Percentiles rank a stretch among this genome's conserved stretches.
Evolutionary conservation across 2,113 vertebrate genomes (phyloP).

Genomic region (Hystrix cristata): DNA sequence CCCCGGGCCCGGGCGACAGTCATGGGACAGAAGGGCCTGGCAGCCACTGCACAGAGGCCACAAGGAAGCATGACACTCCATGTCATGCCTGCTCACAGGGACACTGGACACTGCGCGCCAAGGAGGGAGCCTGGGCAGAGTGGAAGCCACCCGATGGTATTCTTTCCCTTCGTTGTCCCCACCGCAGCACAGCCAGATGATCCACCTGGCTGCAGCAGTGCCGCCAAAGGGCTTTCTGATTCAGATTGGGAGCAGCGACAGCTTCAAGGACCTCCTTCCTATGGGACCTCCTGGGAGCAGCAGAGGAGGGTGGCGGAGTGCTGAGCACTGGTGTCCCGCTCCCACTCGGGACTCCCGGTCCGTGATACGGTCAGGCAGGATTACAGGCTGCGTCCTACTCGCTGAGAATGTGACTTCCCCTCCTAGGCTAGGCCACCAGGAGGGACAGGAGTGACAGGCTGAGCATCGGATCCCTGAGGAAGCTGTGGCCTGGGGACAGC

Average conservation of each 20-base stretch:
- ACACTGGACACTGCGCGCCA: neutral
- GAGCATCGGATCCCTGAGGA: neutral
- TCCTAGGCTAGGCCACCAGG: neutral
- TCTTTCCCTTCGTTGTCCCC: neutral
- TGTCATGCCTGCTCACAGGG: neutral
- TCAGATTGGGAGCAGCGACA: too few species aligned
- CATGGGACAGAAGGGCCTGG: neutral
- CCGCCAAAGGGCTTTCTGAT: too few species aligned
- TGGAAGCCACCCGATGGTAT: too few species aligned
- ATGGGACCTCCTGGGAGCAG: too few species aligned
- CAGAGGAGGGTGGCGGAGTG: neutral
- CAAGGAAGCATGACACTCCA: neutral
- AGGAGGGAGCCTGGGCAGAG: too few species aligned
- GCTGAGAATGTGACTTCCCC: neutral
- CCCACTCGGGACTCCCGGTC: neutral
- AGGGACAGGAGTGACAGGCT: too few species aligned
- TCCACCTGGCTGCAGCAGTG: neutral
- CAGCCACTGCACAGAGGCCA: neutral
- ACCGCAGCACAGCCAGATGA: neutral
- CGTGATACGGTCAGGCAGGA: neutral
- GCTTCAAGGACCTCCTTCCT: neutral
- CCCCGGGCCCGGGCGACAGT: too few species aligned
- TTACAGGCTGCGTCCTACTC: neutral
- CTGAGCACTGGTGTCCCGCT: neutral
- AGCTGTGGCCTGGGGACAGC: neutral